A percentile compares a stretch with the other conserved stretches of the same genome.
phyloP scores from a whole-genome alignment of 2,113 vertebrate genomes.

The Cepphus grylle region DNA sequence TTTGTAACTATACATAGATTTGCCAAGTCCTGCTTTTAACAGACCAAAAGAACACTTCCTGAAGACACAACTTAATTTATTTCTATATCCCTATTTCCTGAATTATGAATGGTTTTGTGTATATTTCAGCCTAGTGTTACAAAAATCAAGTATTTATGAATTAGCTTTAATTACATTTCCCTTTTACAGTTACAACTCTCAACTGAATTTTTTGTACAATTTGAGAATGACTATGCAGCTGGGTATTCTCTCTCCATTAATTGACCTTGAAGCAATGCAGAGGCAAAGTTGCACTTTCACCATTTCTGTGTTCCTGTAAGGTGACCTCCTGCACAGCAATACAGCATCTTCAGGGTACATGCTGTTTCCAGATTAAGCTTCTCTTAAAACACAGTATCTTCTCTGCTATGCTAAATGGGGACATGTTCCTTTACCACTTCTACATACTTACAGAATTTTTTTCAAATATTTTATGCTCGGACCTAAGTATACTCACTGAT shows the following conservation, averaged over 20 bases:
- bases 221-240: neutral
- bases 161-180: conserved; percentile 44
- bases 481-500: neutral
- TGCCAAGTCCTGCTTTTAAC: neutral
- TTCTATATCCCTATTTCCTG: neutral
- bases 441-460: neutral
- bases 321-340: neutral
- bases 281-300: conserved; percentile 34
- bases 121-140: neutral
- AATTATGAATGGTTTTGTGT: neutral
- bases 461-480: neutral
- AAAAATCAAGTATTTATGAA: neutral
- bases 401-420: neutral
- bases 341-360: neutral
- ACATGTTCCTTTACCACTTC: neutral
- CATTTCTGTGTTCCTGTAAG: conserved; percentile 25
- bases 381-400: neutral
- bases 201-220: neutral
- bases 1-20: neutral
- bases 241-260: neutral
- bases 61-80: neutral
- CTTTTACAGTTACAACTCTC: neutral
- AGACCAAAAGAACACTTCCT: neutral
- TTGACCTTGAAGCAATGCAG: conserved; percentile 54
- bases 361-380: neutral